Percentiles rank a stretch among this genome's conserved stretches.
These are phyloP conservation scores for Ernsta delagoae DNA, from an alignment of 2,888 invertebrate genomes.

Conservation along the genomic window DNA sequence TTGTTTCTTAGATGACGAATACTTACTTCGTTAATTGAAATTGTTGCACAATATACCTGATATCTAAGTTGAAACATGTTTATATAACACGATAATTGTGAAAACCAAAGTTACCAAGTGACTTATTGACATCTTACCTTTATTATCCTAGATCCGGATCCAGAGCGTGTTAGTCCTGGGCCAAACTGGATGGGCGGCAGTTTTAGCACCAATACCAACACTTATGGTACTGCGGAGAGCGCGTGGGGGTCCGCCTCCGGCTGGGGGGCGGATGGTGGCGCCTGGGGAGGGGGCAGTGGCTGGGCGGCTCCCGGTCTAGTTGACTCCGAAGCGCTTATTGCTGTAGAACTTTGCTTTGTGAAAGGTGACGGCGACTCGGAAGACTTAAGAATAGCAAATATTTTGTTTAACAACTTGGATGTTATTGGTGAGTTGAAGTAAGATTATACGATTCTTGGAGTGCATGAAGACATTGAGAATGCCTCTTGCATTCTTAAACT, in stretches of 20 bases:
- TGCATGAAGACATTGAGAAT: background rate
- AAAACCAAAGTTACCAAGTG: too few species aligned
- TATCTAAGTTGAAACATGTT: too few species aligned
- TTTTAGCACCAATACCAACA: slow-evolving; percentile 49
- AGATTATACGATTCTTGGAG: too few species aligned
- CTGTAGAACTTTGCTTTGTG: slow-evolving; percentile 81
- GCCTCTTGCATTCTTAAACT: too few species aligned
- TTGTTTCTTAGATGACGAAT: too few species aligned
- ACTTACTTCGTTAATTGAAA: too few species aligned
- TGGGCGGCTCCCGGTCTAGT: slow-evolving; percentile 89
- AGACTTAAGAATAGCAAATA: slow-evolving; percentile 90
- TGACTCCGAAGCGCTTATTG: slow-evolving; percentile 92
- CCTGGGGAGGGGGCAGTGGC: slow-evolving; percentile 85
- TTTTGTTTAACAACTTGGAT: slow-evolving; percentile 97
- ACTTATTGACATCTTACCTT: too few species aligned
- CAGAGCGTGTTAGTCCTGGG: slow-evolving; percentile 56
- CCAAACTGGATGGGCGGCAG: slow-evolving; percentile 55
- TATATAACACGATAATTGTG: too few species aligned
- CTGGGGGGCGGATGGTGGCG: slow-evolving; percentile 87
- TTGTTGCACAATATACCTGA: too few species aligned
- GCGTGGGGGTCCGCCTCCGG: slow-evolving; percentile 89
- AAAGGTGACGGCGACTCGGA: slow-evolving; percentile 79
- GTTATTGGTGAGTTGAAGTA: slow-evolving; percentile 90
- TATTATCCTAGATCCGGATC: slow-evolving; percentile 42
- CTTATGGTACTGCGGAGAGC: slow-evolving; percentile 86